Evolutionary conservation across 2,113 vertebrate species (phyloP), one percentile per base, ranked within the genome.

Genomic region (Patagioenas fasciata): DNA sequence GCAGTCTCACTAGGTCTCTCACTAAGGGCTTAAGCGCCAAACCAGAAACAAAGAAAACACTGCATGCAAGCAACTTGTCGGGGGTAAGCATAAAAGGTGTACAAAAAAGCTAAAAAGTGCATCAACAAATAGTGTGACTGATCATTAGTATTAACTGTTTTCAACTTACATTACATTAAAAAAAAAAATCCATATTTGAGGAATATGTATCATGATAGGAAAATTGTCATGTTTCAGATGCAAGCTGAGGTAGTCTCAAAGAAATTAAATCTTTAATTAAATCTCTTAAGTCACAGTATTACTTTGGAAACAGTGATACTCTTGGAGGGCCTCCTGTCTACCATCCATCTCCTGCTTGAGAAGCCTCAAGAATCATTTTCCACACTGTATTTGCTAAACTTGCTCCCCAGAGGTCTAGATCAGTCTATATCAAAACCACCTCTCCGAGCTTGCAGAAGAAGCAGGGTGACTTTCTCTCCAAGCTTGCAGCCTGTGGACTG

Each of bases 1-100:
- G 86, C 56, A 91, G 75, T 66, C 70, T 64, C 82, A 88, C 85
- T 82, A 64, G 54, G 34, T 82, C 54, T 91, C 94, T 96, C 89
- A 69, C 95, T 96, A 81, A 78, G 70, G 77, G 83, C 72, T 89
- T 87, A 97, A 96, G 96, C 88, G 84, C 80, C 78, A 93, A 84
- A 93, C 51, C n/a, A 80, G 78, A 88, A 96, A 81, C 44, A 85
- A 90, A 70, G 69, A 88, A 56, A 91, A 83, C 54, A 82, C 8
- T 70, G 78, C 97, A 96, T 97, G 98, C 97, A 93, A 77, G 18
- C 93, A 84, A 91, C 66, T 61, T 56, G 42, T 91, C 0, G 5
- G 40, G 96, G 73, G 88, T 85, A 97, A 96, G 90, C 75, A 1
- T 42, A 75, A 74, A 89, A 84, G 32, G 47, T 79, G 32, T 34